Evolutionary conservation across 2,797 vertebrate genomes (phyloP), one percentile per base, ranked within the genome.

Genomic region (Cossypha caffra): DNA sequence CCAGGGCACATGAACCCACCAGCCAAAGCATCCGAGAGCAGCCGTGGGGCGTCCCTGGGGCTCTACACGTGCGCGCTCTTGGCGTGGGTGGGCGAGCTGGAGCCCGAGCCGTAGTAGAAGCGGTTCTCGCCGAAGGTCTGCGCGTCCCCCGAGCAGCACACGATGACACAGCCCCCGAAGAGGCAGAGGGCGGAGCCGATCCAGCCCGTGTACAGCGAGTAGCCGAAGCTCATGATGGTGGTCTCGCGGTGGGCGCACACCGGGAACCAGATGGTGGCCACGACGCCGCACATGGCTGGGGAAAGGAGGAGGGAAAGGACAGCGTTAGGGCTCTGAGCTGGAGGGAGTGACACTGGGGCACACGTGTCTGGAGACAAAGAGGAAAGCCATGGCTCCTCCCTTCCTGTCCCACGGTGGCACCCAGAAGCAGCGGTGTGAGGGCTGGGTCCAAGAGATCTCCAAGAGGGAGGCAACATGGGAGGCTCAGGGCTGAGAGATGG

Each of bases 231-330:
- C 98, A 99, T 99, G 75, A 99, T 98, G 94, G 98, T 98, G 25
- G 98, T 98, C 94, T 99, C 98, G 0, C 97, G 98, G 97, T 99
- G 98, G 50, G 98, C 99, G 0, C 99, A 99, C 33, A 99, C 98
- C 1, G 99, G 99, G 90, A 99, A 99, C 99, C 99, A 99, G 88
- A 99, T 98, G 0, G 99, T 99, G 3, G 99, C 99, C 3, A 99
- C 98, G 1, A 99, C 92, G 3, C 98, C 98, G 2, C 99, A 99
- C 90, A 99, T 79, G 45, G 98, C 99, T 99, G 98, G 26, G 80
- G 93, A 97, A 19, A 42, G 42, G 17, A 68, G 93, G 78, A 94
- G 0, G 78, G 52, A 26, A 76, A 75, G 94, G 73, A 62, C 25
- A 18, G 40, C 2, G 35, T 66, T 8, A 71, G 80, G 18, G 43